A percentile compares a stretch with the other conserved stretches of the same genome.
Conservation (phyloP, 1,140 invertebrate genomes). For the Musca vetustissima region DNA sequence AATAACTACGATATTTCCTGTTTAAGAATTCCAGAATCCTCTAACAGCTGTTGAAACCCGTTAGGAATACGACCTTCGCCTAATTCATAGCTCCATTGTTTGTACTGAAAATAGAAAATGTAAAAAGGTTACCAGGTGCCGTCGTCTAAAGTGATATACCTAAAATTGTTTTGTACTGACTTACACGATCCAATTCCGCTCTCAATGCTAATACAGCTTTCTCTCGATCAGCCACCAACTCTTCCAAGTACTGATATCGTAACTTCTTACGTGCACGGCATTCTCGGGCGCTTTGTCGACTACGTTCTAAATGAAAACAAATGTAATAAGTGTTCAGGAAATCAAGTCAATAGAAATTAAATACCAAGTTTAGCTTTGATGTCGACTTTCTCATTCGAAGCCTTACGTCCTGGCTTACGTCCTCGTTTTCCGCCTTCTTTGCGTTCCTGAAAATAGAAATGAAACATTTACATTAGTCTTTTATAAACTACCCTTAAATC, state of each 20-base stretch:
- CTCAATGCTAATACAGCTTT: slow-evolving; percentile 88
- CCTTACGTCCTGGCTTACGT: slow-evolving; percentile 84
- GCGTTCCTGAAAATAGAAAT: slow-evolving; percentile 53
- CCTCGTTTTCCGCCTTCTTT: slow-evolving; percentile 84
- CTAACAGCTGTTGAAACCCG: slow-evolving; percentile 71
- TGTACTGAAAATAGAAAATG: slow-evolving; percentile 66
- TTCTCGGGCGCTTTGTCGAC: slow-evolving; percentile 94
- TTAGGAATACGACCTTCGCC: slow-evolving; percentile 78
- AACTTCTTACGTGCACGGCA: slow-evolving; percentile 96
- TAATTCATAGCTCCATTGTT: slow-evolving; percentile 76
- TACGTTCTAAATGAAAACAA: slow-evolving; percentile 70
- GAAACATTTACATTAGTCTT: neutral
- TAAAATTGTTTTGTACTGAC: slow-evolving; percentile 46
- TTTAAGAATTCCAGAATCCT: slow-evolving; percentile 69
- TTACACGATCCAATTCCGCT: slow-evolving; percentile 88
- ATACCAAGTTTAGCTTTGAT: slow-evolving; percentile 90
- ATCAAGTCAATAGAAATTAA: neutral
- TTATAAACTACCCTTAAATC: neutral
- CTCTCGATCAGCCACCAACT: slow-evolving; percentile 89
- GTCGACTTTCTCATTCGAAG: slow-evolving; percentile 82
- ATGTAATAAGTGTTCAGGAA: neutral
- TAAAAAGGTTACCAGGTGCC: neutral
- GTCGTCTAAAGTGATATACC: slow-evolving; percentile 3
- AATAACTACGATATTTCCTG: slow-evolving; percentile 55
- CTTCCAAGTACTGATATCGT: slow-evolving; percentile 95